phyloP scores from a whole-genome alignment of 2,113 vertebrate genomes.

The Solea solea region DNA sequence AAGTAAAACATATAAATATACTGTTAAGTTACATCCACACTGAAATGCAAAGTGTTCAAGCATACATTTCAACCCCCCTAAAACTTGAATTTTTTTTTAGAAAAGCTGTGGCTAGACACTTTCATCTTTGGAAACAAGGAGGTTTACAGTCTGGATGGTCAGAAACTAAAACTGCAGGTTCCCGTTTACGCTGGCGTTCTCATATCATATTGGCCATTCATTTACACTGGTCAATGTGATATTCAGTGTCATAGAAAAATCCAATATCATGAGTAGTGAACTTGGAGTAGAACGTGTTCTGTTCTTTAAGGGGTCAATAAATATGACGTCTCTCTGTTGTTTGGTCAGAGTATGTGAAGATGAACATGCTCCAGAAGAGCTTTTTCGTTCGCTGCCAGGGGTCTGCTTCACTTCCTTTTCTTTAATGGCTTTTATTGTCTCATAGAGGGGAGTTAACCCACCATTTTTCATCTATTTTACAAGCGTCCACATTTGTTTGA shows the following conservation, averaged over 20 bases:
- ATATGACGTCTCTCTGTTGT: constrained; percentile 55
- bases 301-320: constrained; percentile 73
- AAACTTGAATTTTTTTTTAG: no score
- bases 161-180: background rate
- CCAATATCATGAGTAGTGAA: constrained; percentile 16
- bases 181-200: background rate
- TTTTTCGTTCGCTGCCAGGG: constrained; percentile 10
- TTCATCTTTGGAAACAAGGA: background rate
- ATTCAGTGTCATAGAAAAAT: background rate
- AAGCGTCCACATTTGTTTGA: constrained; percentile 30
- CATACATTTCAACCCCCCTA: no score
- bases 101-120: no score
- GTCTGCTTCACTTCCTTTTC: constrained; percentile 1
- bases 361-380: constrained; percentile 17
- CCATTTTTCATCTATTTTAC: constrained; percentile 22
- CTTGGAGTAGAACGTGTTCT: constrained; percentile 4
- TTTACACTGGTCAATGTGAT: background rate
- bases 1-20: no score
- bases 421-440: constrained; percentile 26
- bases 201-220: background rate
- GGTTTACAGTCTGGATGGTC: background rate
- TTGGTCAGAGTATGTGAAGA: constrained; percentile 23
- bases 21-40: no score
- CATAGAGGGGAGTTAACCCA: constrained; percentile 13
- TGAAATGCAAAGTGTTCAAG: no score